Conservation (phyloP, 2,888 invertebrate genomes). For the Dastarcus helophoroides region DNA sequence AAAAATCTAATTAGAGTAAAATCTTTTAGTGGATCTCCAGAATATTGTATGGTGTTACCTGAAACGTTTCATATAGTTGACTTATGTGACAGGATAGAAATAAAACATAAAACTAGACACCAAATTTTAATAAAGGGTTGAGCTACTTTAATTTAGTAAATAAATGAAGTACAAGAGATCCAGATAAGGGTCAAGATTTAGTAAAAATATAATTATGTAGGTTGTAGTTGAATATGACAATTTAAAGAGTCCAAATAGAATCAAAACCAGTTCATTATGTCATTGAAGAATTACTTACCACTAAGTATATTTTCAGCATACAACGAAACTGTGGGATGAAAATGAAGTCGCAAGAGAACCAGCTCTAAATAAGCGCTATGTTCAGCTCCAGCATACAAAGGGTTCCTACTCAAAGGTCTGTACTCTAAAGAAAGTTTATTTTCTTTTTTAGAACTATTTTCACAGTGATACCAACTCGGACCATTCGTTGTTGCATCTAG, state of each 20-base stretch:
- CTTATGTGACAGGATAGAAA: too few relatives aligned
- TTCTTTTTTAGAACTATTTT: constrained; percentile 18
- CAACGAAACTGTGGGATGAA: constrained; percentile 83
- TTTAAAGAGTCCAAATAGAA: too few relatives aligned
- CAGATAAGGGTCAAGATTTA: too few relatives aligned
- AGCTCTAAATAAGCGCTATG: constrained; percentile 65
- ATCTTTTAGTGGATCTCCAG: constrained; percentile 89
- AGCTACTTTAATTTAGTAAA: too few relatives aligned
- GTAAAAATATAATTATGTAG: too few relatives aligned
- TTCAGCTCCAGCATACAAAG: constrained; percentile 69
- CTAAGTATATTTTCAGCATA: constrained; percentile 72
- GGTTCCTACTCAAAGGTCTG: constrained; percentile 68
- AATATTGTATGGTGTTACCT: constrained; percentile 69
- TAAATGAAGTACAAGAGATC: too few relatives aligned
- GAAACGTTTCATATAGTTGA: constrained; percentile 18
- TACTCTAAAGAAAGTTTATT: constrained; percentile 40
- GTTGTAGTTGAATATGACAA: too few relatives aligned
- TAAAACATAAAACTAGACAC: too few relatives aligned
- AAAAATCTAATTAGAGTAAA: constrained; percentile 84
- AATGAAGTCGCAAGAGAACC: constrained; percentile 58
- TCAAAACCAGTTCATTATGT: too few relatives aligned
- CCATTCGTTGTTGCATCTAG: constrained; percentile 17
- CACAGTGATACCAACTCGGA: constrained; percentile 27
- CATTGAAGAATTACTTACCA: constrained; percentile 46
- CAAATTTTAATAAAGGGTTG: too few relatives aligned